These are phyloP conservation scores for Rotaria magnacalcarata DNA, from an alignment of 2,888 invertebrate genomes.

Conservation along the genomic window DNA sequence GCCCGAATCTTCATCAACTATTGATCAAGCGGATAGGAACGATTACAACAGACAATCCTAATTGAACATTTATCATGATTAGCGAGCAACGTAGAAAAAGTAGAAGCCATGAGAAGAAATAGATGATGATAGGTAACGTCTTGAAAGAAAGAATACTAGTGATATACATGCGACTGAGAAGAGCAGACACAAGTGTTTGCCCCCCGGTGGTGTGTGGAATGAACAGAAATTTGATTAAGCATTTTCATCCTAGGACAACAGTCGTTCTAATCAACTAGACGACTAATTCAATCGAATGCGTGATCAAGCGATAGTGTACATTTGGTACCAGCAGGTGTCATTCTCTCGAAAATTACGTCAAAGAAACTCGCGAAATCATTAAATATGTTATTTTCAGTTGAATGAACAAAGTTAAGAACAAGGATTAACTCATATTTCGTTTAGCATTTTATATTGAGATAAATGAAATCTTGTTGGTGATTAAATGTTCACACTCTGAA, in stretches of 20 bases:
- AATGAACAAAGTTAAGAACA: background rate
- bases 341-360: slow-evolving; percentile 1
- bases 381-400: background rate
- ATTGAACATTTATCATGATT: slow-evolving; percentile 22
- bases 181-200: background rate
- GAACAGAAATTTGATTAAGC: slow-evolving; percentile 7
- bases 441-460: background rate
- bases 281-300: slow-evolving; percentile 3
- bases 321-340: slow-evolving; percentile 4
- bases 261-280: background rate
- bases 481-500: background rate
- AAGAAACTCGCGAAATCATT: slow-evolving; percentile 4
- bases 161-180: background rate
- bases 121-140: background rate
- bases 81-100: background rate
- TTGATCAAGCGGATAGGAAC: background rate
- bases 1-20: background rate
- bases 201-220: background rate
- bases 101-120: background rate
- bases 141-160: background rate
- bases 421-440: background rate
- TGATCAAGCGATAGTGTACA: background rate
- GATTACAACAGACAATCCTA: background rate
- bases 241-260: background rate
- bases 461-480: background rate